Conservation (phyloP, 2,797 vertebrate species). For the Botia kubotai region DNA sequence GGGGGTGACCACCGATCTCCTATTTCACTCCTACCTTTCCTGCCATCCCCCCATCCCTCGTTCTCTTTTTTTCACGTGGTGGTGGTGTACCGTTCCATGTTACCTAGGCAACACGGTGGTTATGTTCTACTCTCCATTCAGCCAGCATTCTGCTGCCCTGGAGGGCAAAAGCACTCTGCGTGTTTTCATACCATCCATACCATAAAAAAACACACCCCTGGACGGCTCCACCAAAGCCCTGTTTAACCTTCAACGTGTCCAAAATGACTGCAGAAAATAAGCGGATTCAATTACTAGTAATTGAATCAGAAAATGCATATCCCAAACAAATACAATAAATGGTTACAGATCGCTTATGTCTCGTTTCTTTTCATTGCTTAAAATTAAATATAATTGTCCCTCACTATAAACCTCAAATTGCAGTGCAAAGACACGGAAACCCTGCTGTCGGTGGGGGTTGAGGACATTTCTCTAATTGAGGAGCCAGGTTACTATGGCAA, state of each 20-base stretch:
- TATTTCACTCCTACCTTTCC: constrained; percentile 64
- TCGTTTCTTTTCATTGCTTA: neutral
- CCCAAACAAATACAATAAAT: constrained; percentile 2
- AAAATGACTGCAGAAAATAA: neutral
- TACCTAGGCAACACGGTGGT: constrained; percentile 73
- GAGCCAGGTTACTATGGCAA: constrained; percentile 48
- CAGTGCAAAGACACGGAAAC: constrained; percentile 4
- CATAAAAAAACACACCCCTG: constrained; percentile 14
- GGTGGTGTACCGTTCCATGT: constrained; percentile 75
- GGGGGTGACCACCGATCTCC: constrained; percentile 57
- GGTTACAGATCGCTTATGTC: neutral
- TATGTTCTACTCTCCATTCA: constrained; percentile 74
- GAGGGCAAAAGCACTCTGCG: constrained; percentile 66
- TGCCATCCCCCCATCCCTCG: constrained; percentile 48
- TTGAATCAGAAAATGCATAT: neutral
- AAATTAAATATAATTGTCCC: neutral
- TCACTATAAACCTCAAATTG: neutral
- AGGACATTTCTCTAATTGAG: constrained; percentile 45
- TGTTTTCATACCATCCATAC: constrained; percentile 58
- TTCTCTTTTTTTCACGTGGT: constrained; percentile 41
- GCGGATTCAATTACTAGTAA: too few species aligned
- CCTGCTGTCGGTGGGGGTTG: constrained; percentile 21
- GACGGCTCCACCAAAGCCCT: constrained; percentile 23
- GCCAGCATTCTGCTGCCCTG: constrained; percentile 66
- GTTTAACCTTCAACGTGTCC: constrained; percentile 15